Percentiles rank a stretch among this genome's conserved stretches.
phyloP scores from a whole-genome alignment of 2,797 vertebrate genomes.

The Parauchenoglanis ngamensis region DNA sequence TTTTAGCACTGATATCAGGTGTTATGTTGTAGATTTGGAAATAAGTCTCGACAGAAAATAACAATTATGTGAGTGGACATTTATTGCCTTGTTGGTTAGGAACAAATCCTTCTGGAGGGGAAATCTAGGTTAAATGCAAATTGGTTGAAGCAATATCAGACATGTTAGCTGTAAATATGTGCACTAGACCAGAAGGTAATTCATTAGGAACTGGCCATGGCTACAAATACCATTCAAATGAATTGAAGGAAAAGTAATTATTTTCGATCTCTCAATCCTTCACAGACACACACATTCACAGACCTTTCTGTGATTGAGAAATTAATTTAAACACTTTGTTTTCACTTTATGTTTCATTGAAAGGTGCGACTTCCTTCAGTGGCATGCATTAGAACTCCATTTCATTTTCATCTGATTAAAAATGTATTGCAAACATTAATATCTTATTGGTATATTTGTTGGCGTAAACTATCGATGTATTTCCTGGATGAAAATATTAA shows the following conservation, averaged over 20 bases:
- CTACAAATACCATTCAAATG: slow-evolving; percentile 54
- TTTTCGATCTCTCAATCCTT: slow-evolving; percentile 27
- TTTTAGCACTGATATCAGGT: background rate
- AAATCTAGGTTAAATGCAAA: slow-evolving; percentile 79
- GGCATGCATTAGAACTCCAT: background rate
- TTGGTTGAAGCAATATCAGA: slow-evolving; percentile 70
- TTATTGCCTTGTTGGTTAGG: slow-evolving; percentile 2
- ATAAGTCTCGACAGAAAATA: background rate
- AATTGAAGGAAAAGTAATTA: slow-evolving; percentile 61
- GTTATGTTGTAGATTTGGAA: background rate
- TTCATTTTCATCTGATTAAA: background rate
- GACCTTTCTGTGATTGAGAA: background rate
- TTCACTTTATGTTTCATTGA: background rate
- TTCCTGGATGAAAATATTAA: background rate
- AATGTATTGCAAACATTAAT: background rate
- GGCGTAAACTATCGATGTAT: too few species aligned
- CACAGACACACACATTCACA: slow-evolving; percentile 9
- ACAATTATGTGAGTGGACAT: background rate
- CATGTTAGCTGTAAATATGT: slow-evolving; percentile 61
- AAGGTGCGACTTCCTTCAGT: background rate
- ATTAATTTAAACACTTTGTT: background rate
- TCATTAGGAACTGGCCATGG: slow-evolving; percentile 64
- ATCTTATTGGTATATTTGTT: background rate
- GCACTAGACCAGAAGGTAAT: slow-evolving; percentile 72
- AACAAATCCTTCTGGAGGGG: slow-evolving; percentile 59